A percentile compares a stretch with the other conserved stretches of the same genome.
phyloP scores from a whole-genome alignment of 1,140 invertebrate genomes.

The Diachasmimorpha longicaudata region DNA sequence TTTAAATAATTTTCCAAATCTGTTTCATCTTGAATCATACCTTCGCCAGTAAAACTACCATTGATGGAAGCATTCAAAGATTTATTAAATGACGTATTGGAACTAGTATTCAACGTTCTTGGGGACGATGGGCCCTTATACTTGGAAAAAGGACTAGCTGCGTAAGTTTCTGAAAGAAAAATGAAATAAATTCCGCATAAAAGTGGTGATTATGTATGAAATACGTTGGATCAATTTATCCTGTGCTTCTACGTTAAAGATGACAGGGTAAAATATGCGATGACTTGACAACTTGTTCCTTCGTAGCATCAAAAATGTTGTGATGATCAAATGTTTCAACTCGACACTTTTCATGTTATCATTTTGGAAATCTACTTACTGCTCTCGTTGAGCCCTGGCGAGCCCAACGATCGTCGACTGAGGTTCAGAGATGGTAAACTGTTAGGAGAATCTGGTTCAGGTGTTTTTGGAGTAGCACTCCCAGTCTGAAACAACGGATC shows the following conservation, averaged over 20 bases:
- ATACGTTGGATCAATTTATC: too few relatives aligned
- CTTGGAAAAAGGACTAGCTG: slow-evolving; percentile 44
- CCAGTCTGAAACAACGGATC: slow-evolving; percentile 49
- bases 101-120: slow-evolving; percentile 36
- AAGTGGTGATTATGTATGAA: too few relatives aligned
- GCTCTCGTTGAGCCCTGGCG: slow-evolving; percentile 43
- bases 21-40: slow-evolving; percentile 49
- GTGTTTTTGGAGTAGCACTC: slow-evolving; percentile 28
- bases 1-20: slow-evolving; percentile 51
- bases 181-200: background rate
- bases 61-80: slow-evolving; percentile 47
- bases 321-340: too few relatives aligned
- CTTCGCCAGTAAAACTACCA: slow-evolving; percentile 46
- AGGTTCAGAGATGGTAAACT: slow-evolving; percentile 48
- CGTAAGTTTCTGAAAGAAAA: slow-evolving; percentile 42
- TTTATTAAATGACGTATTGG: slow-evolving; percentile 47
- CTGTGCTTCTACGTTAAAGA: too few relatives aligned
- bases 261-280: too few relatives aligned
- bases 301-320: too few relatives aligned
- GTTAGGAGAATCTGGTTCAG: slow-evolving; percentile 36
- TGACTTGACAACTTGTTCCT: too few relatives aligned
- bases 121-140: slow-evolving; percentile 37
- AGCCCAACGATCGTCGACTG: slow-evolving; percentile 42
- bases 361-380: slow-evolving; percentile 33
- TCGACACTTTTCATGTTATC: too few relatives aligned